A percentile compares a stretch with the other conserved stretches of the same genome.
Conservation (phyloP, 2,113 vertebrate genomes). For the Corythaeola cristata region DNA sequence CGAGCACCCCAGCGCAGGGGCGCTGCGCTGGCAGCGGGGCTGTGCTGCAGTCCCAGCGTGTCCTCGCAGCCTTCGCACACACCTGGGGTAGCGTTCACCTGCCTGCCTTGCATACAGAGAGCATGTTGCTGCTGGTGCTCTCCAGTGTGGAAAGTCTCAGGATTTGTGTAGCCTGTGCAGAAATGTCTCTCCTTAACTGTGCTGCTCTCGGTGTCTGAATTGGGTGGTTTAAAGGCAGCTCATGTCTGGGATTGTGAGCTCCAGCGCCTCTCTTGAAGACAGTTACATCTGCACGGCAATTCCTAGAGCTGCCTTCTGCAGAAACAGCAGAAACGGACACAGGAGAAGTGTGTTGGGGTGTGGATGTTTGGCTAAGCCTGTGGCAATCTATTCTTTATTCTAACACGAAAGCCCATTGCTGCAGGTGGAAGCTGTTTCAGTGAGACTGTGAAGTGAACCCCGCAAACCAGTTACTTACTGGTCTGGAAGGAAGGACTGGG, state of each 20-base stretch:
- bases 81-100: neutral
- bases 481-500: neutral
- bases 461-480: neutral
- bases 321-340: neutral
- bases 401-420: neutral
- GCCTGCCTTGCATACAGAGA: neutral
- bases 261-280: neutral
- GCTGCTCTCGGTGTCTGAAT: neutral
- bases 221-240: neutral
- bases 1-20: accelerated
- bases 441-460: neutral
- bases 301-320: neutral
- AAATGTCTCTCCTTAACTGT: neutral
- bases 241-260: neutral
- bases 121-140: neutral
- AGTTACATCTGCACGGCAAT: neutral
- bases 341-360: neutral
- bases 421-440: neutral
- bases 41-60: neutral
- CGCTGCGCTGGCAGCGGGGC: accelerated
- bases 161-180: neutral
- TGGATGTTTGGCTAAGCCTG: neutral
- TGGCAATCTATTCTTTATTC: neutral
- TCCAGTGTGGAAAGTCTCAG: neutral
- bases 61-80: neutral